Evolutionary conservation across 2,888 invertebrate species (phyloP), one percentile per base, ranked within the genome.

Genomic region (Luperina testacea): DNA sequence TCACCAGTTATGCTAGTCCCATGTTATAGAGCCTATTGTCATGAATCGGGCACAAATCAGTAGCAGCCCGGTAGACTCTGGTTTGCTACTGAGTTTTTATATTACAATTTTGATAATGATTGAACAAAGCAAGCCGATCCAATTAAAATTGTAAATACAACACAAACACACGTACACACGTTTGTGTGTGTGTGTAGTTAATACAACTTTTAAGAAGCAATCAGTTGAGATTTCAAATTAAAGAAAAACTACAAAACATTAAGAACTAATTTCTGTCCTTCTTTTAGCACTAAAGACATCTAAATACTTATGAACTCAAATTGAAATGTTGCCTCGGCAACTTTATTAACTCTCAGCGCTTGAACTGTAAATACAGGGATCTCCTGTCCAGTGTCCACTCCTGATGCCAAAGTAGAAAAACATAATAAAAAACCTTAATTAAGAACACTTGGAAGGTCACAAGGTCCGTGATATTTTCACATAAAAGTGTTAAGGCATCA

Each of bases 341-440:
- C 70, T 85, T 85, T 83, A 86, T 86, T 86, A 73, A 27, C 53
- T 74, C 63, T 68, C 57, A 38, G 72, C 65, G 69, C 78, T 69
- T 15, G 48, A 4, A 45, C 48, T 73, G 80, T 80, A 85, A 80
- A 85, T 73, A 87, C 72, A 65, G 24, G 15, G 38, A 73, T 65
- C 77, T 72, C 20, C n/a, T n/a, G n/a, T n/a, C n/a, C n/a, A n/a
- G n/a, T n/a, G n/a, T n/a, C n/a, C 53, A 68, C 59, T 69, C 72
- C 72, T 38, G 63, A 38, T 77, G 51, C 70, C 61, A 61, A 75
- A 48, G 74, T 17, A 73, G n/a, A 13, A 76, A 73, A 78, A 80
- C 73, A 74, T 53, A 76, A 69, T 87, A 78, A 76, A 86, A 75
- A 72, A 68, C 63, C 72, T 80, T 75, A 42, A 71, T 75, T 77